Evolutionary conservation across 2,797 vertebrate genomes (phyloP), one percentile per base, ranked within the genome.

Genomic region (Dipus sagitta): DNA sequence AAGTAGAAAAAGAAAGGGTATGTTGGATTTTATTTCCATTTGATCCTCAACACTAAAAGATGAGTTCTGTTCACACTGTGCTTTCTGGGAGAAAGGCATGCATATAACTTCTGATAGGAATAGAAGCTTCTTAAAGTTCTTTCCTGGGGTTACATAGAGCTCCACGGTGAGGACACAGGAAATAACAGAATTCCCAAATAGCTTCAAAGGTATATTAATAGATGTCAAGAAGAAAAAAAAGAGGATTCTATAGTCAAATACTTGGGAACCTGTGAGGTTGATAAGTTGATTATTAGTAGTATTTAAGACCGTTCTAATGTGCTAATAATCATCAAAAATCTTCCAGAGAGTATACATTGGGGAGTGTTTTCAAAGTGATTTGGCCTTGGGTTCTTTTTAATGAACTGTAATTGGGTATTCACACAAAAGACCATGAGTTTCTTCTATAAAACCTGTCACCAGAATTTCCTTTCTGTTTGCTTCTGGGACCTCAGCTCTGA

Each of bases 11-110:
- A 65, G 72, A 62, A 93, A 77, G 6, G 74, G n/a, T 3, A 2
- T 47, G 20, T n/a, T 84, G 9, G 7, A 30, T 75, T 95, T 93
- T 80, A 82, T 79, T 96, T 86, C 13, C 47, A 13, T 54, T 75
- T 90, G 58, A 81, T 5, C 21, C 47, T 34, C 52, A 82, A 86
- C 62, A 86, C 77, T 23, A 96, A 91, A 93, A 87, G 6, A 26
- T 54, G 12, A 21, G 2, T 23, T 32, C 71, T 89, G 72, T 83
- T 75, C 6, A 76, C 15, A 60, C 28, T 71, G n/a, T 81, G 28
- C 13, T 65, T 90, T 47, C 32, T 32, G 12, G 81, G 52, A 90
- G 76, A 76, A 89, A 93, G 32, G 3, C 20, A 70, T 26, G 8
- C 52, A 87, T 24, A 47, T 72, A 42, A 75, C 11, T 64, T 81